A percentile compares a stretch with the other conserved stretches of the same genome.
phyloP scores from a whole-genome alignment of 2,797 vertebrate genomes.

The Coranthus polyacanthus region DNA sequence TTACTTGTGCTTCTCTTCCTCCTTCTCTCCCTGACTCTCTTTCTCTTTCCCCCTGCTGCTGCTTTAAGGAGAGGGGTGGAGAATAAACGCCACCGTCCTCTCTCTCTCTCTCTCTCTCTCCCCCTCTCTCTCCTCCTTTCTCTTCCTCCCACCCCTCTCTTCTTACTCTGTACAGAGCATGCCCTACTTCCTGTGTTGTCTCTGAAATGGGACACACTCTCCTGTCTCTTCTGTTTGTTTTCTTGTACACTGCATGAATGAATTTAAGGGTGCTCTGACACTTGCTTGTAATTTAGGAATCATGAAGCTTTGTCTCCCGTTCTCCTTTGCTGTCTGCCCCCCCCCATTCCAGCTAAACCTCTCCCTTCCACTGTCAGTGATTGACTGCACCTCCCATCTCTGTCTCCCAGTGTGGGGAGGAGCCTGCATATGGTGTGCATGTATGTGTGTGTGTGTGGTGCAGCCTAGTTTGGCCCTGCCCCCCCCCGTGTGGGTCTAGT shows the following conservation, averaged over 20 bases:
- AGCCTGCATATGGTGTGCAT: slow-evolving; percentile 60
- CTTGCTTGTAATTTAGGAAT: slow-evolving; percentile 49
- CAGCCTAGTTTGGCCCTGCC: slow-evolving; percentile 64
- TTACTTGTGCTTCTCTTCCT: slow-evolving; percentile 59
- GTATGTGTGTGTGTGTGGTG: slow-evolving; percentile 54
- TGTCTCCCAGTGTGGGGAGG: slow-evolving; percentile 74
- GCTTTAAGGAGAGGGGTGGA: slow-evolving; percentile 81
- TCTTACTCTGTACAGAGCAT: slow-evolving; percentile 68
- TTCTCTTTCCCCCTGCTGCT: slow-evolving; percentile 75
- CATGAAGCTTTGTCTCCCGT: slow-evolving; percentile 38
- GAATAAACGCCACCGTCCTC: slow-evolving; percentile 69
- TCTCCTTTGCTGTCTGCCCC: slow-evolving; percentile 19
- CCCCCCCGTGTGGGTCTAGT: slow-evolving; percentile 52
- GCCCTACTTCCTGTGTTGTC: slow-evolving; percentile 79
- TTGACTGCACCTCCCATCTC: slow-evolving; percentile 72
- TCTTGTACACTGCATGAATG: slow-evolving; percentile 47
- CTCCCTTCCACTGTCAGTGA: slow-evolving; percentile 63
- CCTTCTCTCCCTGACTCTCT: slow-evolving; percentile 61
- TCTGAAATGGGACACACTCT: slow-evolving; percentile 68
- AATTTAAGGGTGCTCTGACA: slow-evolving; percentile 23
- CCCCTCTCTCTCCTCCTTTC: too few relatives aligned
- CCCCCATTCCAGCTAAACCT: slow-evolving; percentile 31
- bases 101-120: slow-evolving; percentile 62
- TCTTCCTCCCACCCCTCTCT: slow-evolving; percentile 42
- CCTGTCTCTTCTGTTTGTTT: slow-evolving; percentile 36